Base-by-base conservation (phyloP, 2,888 invertebrate species). In the Cataglyphis livida region DNA sequence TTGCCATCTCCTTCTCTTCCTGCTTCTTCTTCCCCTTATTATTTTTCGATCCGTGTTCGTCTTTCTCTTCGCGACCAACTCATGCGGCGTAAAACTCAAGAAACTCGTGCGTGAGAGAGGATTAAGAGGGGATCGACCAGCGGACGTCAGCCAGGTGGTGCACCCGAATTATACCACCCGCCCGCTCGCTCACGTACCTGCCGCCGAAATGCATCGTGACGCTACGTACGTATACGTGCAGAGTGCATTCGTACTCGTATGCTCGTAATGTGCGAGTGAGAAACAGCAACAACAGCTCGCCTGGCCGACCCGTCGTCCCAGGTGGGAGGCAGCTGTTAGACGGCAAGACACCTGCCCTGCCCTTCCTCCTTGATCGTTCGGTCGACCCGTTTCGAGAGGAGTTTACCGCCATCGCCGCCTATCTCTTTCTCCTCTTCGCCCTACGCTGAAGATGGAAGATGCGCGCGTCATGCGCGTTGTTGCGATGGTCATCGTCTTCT, bases 241-340 rank as follows among this genome's bases (percentile, higher is more conserved):
- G n/a, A 51, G 61, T 78, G 68, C 68, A 51, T n/a, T 25, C 32
- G 75, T 35, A 75, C 35, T 32, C 74, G 32, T 15, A 51, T 18
- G 41, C 2, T 35, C 21, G 54, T 54, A 59, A 82, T 18, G 66
- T 57, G 79, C 82, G 86, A 87, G 86, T 85, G 87, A 81, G 87
- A 84, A 88, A 64, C 71, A 84, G 83, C 73, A 84, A 83, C 81
- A 65, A 68, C 79, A 81, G 78, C 61, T 54, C 66, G 75, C 62
- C 21, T 32, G 66, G 61, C 62, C 81, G 28, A 83, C 75, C 87
- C 85, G 86, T 92, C 92, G 25, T 25, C 25, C 94, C 94, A 94
- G 94, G 94, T 94, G 94, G 94, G 94, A 94, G 94, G 94, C 94
- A 94, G 94, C 94, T 94, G 94, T 92, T 91, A 93, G 89, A 91